Conservation (phyloP, 2,888 invertebrate species). For the Drosophila neoperkinsi region DNA sequence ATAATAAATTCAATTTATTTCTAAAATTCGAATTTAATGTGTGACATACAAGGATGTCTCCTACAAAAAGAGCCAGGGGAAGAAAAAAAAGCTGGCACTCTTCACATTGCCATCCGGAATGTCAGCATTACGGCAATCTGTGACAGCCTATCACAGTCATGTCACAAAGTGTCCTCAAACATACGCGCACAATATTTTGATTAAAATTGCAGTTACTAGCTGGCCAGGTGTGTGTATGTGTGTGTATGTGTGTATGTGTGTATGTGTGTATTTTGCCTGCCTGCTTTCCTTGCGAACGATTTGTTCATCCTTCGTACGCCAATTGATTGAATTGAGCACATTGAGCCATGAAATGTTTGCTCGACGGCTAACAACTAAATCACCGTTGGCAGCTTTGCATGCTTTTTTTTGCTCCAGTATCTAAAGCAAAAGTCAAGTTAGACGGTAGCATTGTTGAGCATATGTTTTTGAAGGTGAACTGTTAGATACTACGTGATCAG, state of each 20-base stretch:
- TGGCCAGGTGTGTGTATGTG: background rate
- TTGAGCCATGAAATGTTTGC: constrained; percentile 79
- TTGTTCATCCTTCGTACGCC: constrained; percentile 62
- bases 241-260: constrained; percentile 15
- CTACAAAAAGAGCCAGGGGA: background rate
- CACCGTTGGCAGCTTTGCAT: constrained; percentile 73
- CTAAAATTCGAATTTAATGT: constrained; percentile 3
- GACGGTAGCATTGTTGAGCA: background rate
- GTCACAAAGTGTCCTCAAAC: constrained; percentile 52
- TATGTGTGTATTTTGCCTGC: constrained; percentile 11
- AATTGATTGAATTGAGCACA: constrained; percentile 78
- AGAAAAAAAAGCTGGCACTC: constrained; percentile 31
- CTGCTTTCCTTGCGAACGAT: constrained; percentile 57
- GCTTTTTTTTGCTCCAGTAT: constrained; percentile 23
- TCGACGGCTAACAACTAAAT: constrained; percentile 78
- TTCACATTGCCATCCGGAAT: constrained; percentile 45
- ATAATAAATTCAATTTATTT: constrained; percentile 16
- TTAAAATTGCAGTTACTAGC: constrained; percentile 56
- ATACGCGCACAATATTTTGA: constrained; percentile 48
- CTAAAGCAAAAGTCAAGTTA: constrained; percentile 43
- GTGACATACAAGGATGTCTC: background rate
- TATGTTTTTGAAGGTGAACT: background rate
- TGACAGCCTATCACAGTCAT: constrained; percentile 62
- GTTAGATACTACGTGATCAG: constrained; percentile 8
- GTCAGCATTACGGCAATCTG: constrained; percentile 69